Evolutionary conservation across 2,888 invertebrate species (phyloP).

Genomic region (Phortica okadai): DNA sequence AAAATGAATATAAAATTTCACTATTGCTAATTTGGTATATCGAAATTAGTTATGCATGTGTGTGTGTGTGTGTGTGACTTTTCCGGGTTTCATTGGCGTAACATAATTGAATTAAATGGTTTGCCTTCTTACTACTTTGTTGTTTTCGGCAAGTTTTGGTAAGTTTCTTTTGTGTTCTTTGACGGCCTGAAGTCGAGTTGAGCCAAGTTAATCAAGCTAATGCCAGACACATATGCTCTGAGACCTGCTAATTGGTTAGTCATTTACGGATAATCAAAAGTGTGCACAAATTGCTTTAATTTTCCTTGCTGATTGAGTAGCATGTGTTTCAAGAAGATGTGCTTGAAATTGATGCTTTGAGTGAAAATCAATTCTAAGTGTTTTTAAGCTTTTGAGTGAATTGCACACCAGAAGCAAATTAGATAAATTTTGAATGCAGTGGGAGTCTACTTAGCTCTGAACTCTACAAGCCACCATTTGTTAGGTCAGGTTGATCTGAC

Average conservation of each 20-base stretch:
- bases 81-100: not conserved
- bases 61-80: not conserved
- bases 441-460: no score
- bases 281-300: constrained; percentile 4
- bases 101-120: not conserved
- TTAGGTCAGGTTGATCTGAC: no score
- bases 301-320: not conserved
- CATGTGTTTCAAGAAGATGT: not conserved
- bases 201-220: no score
- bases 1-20: not conserved
- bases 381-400: not conserved
- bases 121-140: not conserved
- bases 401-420: not conserved
- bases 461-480: no score
- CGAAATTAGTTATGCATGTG: not conserved
- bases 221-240: not conserved
- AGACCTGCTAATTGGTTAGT: constrained; percentile 10
- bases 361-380: not conserved
- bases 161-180: not conserved
- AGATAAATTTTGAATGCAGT: no score
- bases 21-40: not conserved
- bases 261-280: not conserved
- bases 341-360: no score
- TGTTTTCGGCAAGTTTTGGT: not conserved
- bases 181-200: no score